Evolutionary conservation across 2,888 invertebrate species (phyloP).

Genomic region (Lamellibrachia columna): DNA sequence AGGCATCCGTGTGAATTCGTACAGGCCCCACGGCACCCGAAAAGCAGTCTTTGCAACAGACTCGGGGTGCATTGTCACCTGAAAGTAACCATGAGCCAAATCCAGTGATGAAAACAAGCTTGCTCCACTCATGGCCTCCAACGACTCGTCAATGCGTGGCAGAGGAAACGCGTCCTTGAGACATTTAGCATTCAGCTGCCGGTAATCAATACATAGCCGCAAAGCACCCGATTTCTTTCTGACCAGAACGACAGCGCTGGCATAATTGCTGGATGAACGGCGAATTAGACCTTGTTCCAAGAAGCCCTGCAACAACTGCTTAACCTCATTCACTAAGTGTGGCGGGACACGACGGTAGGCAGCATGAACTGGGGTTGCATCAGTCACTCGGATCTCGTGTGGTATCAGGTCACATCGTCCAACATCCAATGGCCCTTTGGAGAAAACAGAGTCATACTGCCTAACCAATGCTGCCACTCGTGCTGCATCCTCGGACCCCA

Average conservation of each 20-base stretch:
- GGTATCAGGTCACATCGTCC: no score
- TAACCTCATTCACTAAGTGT: neutral
- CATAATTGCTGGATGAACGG: neutral
- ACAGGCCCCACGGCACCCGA: neutral
- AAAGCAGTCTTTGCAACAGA: slow-evolving; percentile 20
- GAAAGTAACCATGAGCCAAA: neutral
- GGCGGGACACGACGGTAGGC: neutral
- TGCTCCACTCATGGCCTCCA: neutral
- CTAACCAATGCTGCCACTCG: no score
- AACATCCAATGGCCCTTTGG: no score
- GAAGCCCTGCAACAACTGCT: neutral
- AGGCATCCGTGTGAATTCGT: slow-evolving; percentile 1
- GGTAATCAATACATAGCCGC: slow-evolving; percentile 23
- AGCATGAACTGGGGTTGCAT: neutral
- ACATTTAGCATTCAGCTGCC: neutral
- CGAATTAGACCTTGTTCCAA: neutral
- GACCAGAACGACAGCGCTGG: slow-evolving; percentile 14
- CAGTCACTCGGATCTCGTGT: no score
- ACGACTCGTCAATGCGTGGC: slow-evolving; percentile 20
- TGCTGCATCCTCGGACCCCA: no score
- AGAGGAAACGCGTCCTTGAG: slow-evolving; percentile 14
- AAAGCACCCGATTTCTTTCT: slow-evolving; percentile 8
- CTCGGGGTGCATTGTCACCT: neutral
- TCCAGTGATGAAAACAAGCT: slow-evolving; percentile 22
- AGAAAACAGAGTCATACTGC: no score